phyloP scores from a whole-genome alignment of 1,140 invertebrate species.

The Drosophila mayri region DNA sequence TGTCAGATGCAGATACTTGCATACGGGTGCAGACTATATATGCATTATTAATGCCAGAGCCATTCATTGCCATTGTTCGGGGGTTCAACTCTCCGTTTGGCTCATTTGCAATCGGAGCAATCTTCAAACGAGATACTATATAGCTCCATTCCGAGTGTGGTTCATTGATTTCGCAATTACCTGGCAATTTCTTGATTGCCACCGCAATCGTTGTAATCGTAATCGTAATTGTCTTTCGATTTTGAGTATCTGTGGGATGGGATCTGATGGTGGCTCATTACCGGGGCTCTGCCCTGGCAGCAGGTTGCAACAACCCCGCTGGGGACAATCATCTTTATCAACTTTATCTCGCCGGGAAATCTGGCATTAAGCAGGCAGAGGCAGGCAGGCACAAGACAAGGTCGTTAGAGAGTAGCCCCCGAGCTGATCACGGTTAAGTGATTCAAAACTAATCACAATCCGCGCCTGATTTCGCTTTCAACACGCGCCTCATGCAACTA shows the following conservation, averaged over 20 bases:
- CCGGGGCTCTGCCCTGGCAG: conserved; percentile 20
- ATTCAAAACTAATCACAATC: conserved; percentile 54
- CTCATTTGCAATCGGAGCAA: conserved; percentile 42
- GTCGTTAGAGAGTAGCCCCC: conserved; percentile 69
- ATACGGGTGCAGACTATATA: conserved; percentile 10
- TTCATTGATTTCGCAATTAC: conserved; percentile 68
- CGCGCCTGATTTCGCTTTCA: conserved; percentile 73
- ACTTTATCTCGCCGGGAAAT: conserved; percentile 51
- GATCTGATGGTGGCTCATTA: conserved; percentile 50
- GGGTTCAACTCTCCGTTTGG: conserved; percentile 53
- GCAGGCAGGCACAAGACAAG: conserved; percentile 45
- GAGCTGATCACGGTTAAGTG: conserved; percentile 53
- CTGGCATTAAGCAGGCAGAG: conserved; percentile 9
- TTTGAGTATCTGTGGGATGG: conserved; percentile 26
- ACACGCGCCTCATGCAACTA: conserved; percentile 65
- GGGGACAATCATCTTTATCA: conserved; percentile 41
- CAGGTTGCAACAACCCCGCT: conserved; percentile 62
- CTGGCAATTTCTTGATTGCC: conserved; percentile 38
- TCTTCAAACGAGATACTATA: conserved; percentile 14
- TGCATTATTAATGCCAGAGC: conserved; percentile 57
- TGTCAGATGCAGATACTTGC: conserved; percentile 37
- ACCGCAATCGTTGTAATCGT: conserved; percentile 15
- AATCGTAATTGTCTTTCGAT: conserved; percentile 51
- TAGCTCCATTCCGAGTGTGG: conserved; percentile 16
- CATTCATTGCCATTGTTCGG: conserved; percentile 56